A percentile compares a stretch with the other conserved stretches of the same genome.
phyloP scores from a whole-genome alignment of 2,888 invertebrate genomes.

The Pantelozetes paolii region DNA sequence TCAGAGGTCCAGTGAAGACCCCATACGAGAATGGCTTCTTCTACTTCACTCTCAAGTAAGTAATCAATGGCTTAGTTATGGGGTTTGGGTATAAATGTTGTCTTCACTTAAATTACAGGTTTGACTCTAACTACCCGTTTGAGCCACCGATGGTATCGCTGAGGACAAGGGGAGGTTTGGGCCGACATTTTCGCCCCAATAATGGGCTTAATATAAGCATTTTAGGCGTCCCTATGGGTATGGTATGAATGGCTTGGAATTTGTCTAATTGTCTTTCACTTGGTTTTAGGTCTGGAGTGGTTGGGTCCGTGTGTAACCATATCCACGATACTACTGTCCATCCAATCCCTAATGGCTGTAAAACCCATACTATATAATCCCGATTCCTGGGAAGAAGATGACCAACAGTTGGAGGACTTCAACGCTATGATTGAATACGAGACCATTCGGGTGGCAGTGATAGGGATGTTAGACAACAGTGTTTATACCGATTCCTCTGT shows the following conservation, averaged over 20 bases:
- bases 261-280: conserved; percentile 40
- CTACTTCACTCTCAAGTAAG: conserved; percentile 58
- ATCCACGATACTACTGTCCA: conserved; percentile 58
- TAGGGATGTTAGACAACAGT: conserved; percentile 59
- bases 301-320: conserved; percentile 59
- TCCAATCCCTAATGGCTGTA: conserved; percentile 61
- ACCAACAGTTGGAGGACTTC: conserved; percentile 50
- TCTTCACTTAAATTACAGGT: conserved; percentile 51
- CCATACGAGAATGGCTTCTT: conserved; percentile 61
- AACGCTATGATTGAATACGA: conserved; percentile 60
- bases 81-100: conserved; percentile 51
- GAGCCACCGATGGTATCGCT: conserved; percentile 59
- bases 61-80: conserved; percentile 56
- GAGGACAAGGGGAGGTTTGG: conserved; percentile 60
- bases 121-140: conserved; percentile 60
- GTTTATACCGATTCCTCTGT: conserved; percentile 47
- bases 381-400: conserved; percentile 56
- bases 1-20: conserved; percentile 61
- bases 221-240: conserved; percentile 51
- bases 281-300: conserved; percentile 61
- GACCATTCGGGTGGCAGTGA: conserved; percentile 59
- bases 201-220: too few relatives aligned
- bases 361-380: conserved; percentile 64
- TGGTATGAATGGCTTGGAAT: conserved; percentile 55
- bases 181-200: conserved; percentile 60